Evolutionary conservation across 2,888 invertebrate species (phyloP), one percentile per base, ranked within the genome.

Genomic region (Drosophila mimetica): DNA sequence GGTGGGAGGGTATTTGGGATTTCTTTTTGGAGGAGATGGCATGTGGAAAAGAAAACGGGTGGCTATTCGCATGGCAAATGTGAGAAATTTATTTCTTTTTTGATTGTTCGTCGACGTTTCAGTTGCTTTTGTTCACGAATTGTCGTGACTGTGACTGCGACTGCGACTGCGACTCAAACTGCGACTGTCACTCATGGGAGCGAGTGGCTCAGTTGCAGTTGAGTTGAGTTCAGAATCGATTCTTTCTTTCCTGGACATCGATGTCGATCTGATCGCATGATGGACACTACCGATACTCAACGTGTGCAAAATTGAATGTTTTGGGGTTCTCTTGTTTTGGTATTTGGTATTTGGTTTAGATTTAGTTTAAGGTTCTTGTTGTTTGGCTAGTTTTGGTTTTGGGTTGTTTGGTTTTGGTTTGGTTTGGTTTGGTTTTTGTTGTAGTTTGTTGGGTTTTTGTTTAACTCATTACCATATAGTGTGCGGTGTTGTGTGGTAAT

Each of bases 51-150:
- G 63, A 58, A 64, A 64, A 65, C 46, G 50, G 34, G 48, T 59
- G 22, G 13, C 9, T 41, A 11, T 11, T 53, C 42, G 48, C 34
- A 36, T 42, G 41, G 39, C 13, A 37, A 46, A 61, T 60, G 61
- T 51, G 59, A 70, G 53, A 75, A 88, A 89, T 86, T 87, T 69
- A 86, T 89, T 90, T 90, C 89, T 90, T 88, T 78, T 87, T 88
- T 88, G 87, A 88, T 88, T 88, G 87, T 88, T 88, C 46, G 55
- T 61, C 54, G 60, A 57, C 53, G 32, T 51, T 34, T 55, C n/a
- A 57, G 60, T 65, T 65, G 18, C 20, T 39, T 30, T 46, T 16
- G 13, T 13, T 34, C 48, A 64, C 51, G 32, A 71, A 46, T 44
- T 30, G 46, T 11, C 18, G 36, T 25, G 25, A 52, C 22, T 14